Evolutionary conservation across 1,140 invertebrate species (phyloP).

Genomic region (Rhyacophila brunnea): DNA sequence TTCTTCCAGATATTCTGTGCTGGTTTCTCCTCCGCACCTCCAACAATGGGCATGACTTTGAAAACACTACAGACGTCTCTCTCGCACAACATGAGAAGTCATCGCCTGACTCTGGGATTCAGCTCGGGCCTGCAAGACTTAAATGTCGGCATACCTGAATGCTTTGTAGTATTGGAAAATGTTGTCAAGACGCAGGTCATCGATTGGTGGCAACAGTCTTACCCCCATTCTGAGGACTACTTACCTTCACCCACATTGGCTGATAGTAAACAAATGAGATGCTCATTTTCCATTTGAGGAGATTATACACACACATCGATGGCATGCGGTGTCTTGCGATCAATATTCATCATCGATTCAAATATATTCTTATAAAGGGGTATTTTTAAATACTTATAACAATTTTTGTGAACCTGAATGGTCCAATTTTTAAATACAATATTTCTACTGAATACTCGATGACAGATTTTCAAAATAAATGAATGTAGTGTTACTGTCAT

Average conservation of each 20-base stretch:
- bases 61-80: conserved; percentile 24
- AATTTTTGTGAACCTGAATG: no score
- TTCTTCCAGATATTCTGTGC: conserved; percentile 24
- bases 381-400: no score
- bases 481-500: no score
- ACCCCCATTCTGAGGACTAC: conserved; percentile 23
- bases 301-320: no score
- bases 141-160: conserved; percentile 3
- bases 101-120: conserved; percentile 25
- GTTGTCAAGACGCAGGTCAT: conserved; percentile 29
- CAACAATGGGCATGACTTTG: conserved; percentile 25
- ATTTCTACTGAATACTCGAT: no score
- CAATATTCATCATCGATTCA: no score
- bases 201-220: conserved; percentile 29
- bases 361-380: no score
- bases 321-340: no score
- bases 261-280: no score
- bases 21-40: conserved; percentile 21
- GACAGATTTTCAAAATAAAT: no score
- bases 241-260: conserved; percentile 9
- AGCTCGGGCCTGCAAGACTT: conserved; percentile 11
- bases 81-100: conserved; percentile 21
- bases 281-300: no score
- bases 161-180: conserved; percentile 16
- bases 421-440: no score